Base-by-base conservation (phyloP, 2,113 vertebrate species). In the Mesitornis unicolor region DNA sequence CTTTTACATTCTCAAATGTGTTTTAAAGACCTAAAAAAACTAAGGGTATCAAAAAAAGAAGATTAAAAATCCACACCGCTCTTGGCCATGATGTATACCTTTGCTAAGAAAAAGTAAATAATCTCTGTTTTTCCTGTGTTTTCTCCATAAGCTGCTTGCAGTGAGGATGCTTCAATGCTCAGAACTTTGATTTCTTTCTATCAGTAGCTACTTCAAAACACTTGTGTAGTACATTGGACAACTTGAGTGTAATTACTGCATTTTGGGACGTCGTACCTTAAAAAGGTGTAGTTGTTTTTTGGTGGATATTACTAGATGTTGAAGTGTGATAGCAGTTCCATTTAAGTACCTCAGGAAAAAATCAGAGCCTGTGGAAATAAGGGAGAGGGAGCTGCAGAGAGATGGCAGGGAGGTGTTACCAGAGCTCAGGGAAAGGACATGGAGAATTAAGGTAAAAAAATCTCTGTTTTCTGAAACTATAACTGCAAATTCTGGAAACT, bases 141-240 rank as follows among this genome's bases (percentile, higher is more conserved):
- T 95, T 54, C 47, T 67, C 8, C 20, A 8, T 12, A 21, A 83
- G 11, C 24, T 18, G 0, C 29, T 64, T 68, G 33, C 28, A 61
- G 1, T 56, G 33, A 35, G 48, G 26, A n/a, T 7, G 6, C 8
- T 70, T 70, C 8, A 25, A 29, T 29, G 40, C 38, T 79, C 63
- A 59, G 48, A 76, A 54, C 5, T 83, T 88, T 3, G 20, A 13
- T 40, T n/a, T 68, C 24, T 61, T n/a, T 43, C 24, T 86, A 13
- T 25, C 11, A 48, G 53, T 53, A 86, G 10, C 24, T 21, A 15
- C 15, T 88, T 83, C 24, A 61, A 51, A 76, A 57, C 38, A 9
- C 33, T 54, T 47, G 10, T 5, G 19, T 40, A n/a, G 6, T 65
- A 7, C 28, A 24, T 33, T 0, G 1, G 24, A 26, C 29, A 51